Evolutionary conservation across 1,140 invertebrate species (phyloP), one percentile per base, ranked within the genome.

Genomic region (Leptinotarsa defecta): DNA sequence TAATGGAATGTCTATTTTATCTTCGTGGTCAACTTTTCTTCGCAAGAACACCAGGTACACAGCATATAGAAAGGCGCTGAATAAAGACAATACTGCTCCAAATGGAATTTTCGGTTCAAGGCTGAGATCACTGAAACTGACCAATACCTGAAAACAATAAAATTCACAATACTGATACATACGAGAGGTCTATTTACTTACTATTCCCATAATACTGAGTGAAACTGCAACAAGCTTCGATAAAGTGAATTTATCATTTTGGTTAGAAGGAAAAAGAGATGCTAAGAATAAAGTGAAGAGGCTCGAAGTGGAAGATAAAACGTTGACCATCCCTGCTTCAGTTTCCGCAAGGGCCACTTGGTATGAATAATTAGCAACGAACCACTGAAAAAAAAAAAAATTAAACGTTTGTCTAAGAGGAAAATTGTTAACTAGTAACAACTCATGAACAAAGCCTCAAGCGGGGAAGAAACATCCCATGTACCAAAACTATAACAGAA

Each of bases 1-100:
- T 89, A 96, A 91, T 48, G 94, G 93, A 84, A 96, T 93, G 86
- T 96, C 94, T 83, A 96, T 90, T 86, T 94, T 94, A 80, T 95
- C 94, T 86, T 96, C 95, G 81, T 94, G 91, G 81, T 94, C 92
- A 15, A 95, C 93, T 86, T 93, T 93, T 81, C 92, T 88, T 80
- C 91, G 89, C 2, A 97, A 87, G 81, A 95, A 92, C 68, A 96
- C 95, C 76, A 96, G 88, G 86, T 96, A 96, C 13, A 90, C 87
- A 27, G 95, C 93, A 87, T 96, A 96, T 78, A 94, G 92, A 82
- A 96, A 91, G 73, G 95, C 93, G 85, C 95, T 95, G 79, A 92
- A 88, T 76, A 96, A 85, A 48, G 94, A 91, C 87, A 95, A 86
- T 87, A 90, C 86, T n/a, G 93, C 91, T 63, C 94, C 94, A 17